These are phyloP conservation scores for Daphoenositta chrysoptera DNA, from an alignment of 2,113 vertebrate species.

Conservation along the genomic window DNA sequence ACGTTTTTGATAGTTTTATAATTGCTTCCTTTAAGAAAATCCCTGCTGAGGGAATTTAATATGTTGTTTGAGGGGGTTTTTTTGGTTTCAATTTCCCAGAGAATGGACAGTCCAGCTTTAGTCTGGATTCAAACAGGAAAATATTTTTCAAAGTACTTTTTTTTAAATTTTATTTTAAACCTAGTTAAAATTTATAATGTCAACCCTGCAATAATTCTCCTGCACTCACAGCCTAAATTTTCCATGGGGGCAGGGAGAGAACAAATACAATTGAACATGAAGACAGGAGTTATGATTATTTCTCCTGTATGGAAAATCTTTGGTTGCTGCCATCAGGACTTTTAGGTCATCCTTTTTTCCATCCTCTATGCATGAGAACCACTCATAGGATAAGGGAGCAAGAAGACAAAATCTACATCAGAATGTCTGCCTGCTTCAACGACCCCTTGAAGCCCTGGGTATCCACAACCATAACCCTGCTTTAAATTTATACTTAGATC, in stretches of 20 bases:
- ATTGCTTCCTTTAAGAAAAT: slow-evolving; percentile 33
- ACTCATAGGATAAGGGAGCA: neutral
- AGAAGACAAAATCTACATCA: neutral
- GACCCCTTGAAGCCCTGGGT: neutral
- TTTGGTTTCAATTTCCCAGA: neutral
- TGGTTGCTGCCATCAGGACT: neutral
- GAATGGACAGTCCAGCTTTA: neutral
- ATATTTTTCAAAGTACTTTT: neutral
- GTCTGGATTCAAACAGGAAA: neutral
- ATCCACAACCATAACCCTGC: neutral
- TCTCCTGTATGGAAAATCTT: neutral
- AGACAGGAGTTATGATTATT: neutral
- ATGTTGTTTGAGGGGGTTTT: neutral
- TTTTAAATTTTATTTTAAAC: neutral
- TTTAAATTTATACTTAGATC: neutral
- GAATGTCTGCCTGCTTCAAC: neutral
- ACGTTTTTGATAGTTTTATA: slow-evolving; percentile 36
- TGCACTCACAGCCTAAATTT: neutral
- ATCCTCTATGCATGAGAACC: neutral
- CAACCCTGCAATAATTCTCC: neutral
- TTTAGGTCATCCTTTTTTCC: neutral
- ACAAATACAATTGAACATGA: neutral
- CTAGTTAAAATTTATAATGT: neutral
- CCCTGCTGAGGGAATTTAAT: neutral
- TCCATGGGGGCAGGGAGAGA: neutral